These are phyloP conservation scores for Drosophila nigritarsus DNA, from an alignment of 2,888 invertebrate genomes.

Conservation along the genomic window DNA sequence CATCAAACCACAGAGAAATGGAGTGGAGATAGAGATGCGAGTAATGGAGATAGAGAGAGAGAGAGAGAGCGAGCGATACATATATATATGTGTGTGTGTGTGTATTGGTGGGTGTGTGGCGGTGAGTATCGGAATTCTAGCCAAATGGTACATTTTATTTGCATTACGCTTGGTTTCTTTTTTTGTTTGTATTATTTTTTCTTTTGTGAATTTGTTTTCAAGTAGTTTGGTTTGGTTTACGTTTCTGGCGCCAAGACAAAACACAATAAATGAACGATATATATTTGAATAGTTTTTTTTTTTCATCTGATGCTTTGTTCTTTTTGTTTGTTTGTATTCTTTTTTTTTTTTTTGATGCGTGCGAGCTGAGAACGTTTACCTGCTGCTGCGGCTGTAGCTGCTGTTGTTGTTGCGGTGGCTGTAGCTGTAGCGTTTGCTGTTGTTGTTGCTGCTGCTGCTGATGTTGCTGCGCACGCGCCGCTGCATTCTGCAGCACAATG, in stretches of 20 bases:
- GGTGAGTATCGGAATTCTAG: conserved; percentile 65
- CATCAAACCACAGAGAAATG: conserved; percentile 32
- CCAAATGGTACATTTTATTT: conserved; percentile 65
- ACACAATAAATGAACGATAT: conserved; percentile 72
- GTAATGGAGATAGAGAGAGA: neutral
- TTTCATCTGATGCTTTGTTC: conserved; percentile 44
- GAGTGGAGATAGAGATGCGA: conserved; percentile 8
- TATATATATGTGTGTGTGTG: conserved; percentile 5
- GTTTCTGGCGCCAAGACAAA: conserved; percentile 79
- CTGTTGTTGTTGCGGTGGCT: conserved; percentile 82
- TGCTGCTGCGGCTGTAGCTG: conserved; percentile 59
- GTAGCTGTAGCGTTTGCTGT: conserved; percentile 83
- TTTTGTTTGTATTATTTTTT: conserved; percentile 17
- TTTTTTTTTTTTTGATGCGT: conserved; percentile 56
- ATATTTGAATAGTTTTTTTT: conserved; percentile 34
- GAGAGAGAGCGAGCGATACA: conserved; percentile 26
- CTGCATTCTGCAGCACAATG: conserved; percentile 90
- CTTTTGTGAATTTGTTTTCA: conserved; percentile 42
- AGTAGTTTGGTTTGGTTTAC: conserved; percentile 75
- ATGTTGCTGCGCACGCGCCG: conserved; percentile 85
- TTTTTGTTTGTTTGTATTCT: conserved; percentile 24
- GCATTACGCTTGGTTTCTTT: conserved; percentile 45
- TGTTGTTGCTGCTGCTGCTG: conserved; percentile 84
- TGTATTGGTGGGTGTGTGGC: conserved; percentile 36
- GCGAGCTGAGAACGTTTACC: conserved; percentile 78